phyloP scores from a whole-genome alignment of 2,888 invertebrate genomes.

The Nemoura dubitans region DNA sequence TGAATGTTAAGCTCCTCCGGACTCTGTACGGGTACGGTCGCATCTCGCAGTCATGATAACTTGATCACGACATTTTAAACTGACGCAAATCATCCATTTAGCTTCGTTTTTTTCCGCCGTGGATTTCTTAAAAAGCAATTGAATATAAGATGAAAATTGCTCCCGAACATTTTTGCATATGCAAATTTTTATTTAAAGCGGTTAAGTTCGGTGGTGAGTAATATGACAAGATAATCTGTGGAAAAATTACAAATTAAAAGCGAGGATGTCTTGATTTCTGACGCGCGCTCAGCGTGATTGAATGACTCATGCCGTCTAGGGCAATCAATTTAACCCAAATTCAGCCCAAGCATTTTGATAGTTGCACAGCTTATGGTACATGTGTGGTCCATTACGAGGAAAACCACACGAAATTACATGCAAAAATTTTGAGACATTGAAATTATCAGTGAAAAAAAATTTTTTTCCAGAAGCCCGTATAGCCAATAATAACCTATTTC shows the following conservation, averaged over 20 bases:
- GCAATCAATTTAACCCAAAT: not conserved
- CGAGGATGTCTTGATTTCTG: constrained; percentile 21
- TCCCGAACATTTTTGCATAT: constrained; percentile 25
- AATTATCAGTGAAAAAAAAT: no score
- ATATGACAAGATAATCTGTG: constrained; percentile 30
- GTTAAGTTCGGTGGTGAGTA: constrained; percentile 14
- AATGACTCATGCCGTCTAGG: not conserved
- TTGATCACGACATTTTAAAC: constrained; percentile 20
- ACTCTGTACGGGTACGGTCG: no score
- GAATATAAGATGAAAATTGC: constrained; percentile 39
- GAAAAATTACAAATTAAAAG: constrained; percentile 9
- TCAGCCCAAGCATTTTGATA: not conserved
- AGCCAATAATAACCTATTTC: no score
- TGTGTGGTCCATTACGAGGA: no score
- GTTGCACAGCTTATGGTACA: no score
- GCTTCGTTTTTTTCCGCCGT: not conserved
- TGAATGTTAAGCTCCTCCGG: constrained; percentile 14
- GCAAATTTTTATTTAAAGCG: constrained; percentile 38
- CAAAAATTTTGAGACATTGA: no score
- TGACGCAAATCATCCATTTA: constrained; percentile 24
- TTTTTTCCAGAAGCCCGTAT: no score
- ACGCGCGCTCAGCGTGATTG: not conserved
- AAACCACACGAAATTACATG: no score
- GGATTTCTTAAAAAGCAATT: constrained; percentile 31
- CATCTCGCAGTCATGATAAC: not conserved